These are phyloP conservation scores for Scaeva pyrastri DNA, from an alignment of 2,888 invertebrate genomes.

Conservation along the genomic window DNA sequence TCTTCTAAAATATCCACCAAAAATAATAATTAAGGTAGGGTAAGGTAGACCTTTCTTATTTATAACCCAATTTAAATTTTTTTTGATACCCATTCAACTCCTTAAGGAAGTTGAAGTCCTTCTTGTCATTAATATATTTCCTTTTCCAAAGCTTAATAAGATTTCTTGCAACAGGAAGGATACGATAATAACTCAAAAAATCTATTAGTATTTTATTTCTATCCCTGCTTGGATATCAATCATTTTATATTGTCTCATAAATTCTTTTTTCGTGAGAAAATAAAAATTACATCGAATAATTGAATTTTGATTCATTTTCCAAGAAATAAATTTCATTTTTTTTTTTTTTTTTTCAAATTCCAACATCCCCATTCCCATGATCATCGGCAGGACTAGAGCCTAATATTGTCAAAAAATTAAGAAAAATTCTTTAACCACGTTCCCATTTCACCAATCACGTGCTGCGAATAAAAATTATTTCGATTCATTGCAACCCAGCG, in stretches of 20 bases:
- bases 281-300: background rate
- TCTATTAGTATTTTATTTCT: too few relatives aligned
- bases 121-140: too few relatives aligned
- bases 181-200: too few relatives aligned
- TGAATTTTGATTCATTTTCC: constrained; percentile 30
- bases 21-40: too few relatives aligned
- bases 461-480: constrained; percentile 76
- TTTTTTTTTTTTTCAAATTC: background rate
- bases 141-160: too few relatives aligned
- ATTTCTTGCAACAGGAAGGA: too few relatives aligned
- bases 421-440: constrained; percentile 54
- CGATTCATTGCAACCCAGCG: constrained; percentile 70
- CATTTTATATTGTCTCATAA: background rate
- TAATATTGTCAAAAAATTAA: constrained; percentile 42
- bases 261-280: constrained; percentile 21
- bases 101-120: too few relatives aligned
- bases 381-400: background rate
- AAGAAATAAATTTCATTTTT: background rate
- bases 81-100: too few relatives aligned
- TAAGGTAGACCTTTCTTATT: too few relatives aligned
- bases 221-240: background rate
- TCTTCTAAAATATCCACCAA: too few relatives aligned
- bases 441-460: constrained; percentile 67
- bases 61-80: too few relatives aligned
- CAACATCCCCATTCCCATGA: too few relatives aligned